phyloP scores from a whole-genome alignment of 1,140 invertebrate species.

The Megalopta genalis region DNA sequence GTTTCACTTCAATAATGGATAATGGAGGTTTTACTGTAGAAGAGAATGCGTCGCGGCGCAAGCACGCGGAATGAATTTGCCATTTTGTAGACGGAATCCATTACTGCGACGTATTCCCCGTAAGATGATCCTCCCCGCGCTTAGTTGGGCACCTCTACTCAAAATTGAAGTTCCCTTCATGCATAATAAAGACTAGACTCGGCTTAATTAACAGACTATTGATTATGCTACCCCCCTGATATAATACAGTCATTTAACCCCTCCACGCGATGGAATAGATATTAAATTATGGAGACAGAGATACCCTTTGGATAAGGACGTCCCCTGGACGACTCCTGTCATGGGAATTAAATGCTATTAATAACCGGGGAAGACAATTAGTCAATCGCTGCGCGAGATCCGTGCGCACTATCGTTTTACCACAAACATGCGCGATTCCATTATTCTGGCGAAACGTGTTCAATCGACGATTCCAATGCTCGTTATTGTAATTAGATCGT shows the following conservation, averaged over 20 bases:
- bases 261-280: neutral
- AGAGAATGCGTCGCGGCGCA: neutral
- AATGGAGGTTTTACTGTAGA: too few species aligned
- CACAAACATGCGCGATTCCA: too few species aligned
- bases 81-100: neutral
- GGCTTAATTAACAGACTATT: slow-evolving; percentile 4
- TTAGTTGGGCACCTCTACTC: too few species aligned
- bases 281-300: neutral
- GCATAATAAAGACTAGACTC: slow-evolving; percentile 3
- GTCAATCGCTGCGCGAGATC: neutral
- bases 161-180: slow-evolving; percentile 1
- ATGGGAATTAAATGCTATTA: neutral
- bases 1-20: too few species aligned
- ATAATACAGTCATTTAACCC: slow-evolving; percentile 3
- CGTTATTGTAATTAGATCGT: too few species aligned
- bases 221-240: neutral
- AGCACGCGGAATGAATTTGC: neutral
- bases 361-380: neutral
- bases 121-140: neutral
- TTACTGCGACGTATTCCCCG: neutral
- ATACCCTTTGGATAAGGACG: neutral
- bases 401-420: neutral
- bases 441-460: too few species aligned
- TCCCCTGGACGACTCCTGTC: neutral
- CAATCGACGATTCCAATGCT: too few species aligned